These are phyloP conservation scores for Glaucopsyche alexis DNA, from an alignment of 2,888 invertebrate species.

Conservation along the genomic window DNA sequence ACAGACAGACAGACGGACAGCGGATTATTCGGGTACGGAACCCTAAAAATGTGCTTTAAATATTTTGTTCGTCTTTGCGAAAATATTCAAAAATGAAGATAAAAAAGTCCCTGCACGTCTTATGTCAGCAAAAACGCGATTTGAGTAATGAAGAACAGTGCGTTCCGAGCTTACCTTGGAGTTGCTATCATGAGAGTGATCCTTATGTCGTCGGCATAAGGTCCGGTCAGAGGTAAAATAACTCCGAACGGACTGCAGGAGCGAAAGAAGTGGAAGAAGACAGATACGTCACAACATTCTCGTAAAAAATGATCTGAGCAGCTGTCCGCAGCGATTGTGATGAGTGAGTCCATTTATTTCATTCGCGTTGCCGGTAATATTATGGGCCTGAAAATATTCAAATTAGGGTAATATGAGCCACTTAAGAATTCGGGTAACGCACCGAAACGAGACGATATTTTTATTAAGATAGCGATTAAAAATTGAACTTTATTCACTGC, in stretches of 20 bases:
- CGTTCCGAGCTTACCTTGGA: too few species aligned
- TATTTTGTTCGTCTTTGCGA: not conserved
- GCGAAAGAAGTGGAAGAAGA: conserved; percentile 31
- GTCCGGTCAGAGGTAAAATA: too few species aligned
- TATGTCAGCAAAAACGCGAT: conserved; percentile 9
- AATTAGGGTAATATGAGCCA: conserved; percentile 9
- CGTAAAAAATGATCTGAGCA: conserved; percentile 37
- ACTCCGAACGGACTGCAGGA: not conserved
- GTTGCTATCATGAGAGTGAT: too few species aligned
- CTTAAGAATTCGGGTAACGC: not conserved
- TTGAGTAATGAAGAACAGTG: conserved; percentile 5
- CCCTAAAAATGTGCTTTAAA: not conserved
- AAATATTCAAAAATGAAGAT: conserved; percentile 1
- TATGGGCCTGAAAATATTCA: conserved; percentile 20
- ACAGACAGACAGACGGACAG: too few species aligned
- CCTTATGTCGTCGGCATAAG: too few species aligned
- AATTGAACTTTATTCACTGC: too few species aligned
- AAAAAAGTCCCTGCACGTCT: not conserved
- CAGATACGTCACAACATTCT: conserved; percentile 33
- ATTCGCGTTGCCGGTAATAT: conserved; percentile 30
- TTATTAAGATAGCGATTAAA: too few species aligned
- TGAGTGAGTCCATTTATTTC: conserved; percentile 40
- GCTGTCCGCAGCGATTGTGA: conserved; percentile 41
- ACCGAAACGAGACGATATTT: too few species aligned
- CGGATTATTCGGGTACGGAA: too few species aligned